A percentile compares a stretch with the other conserved stretches of the same genome.
Conservation (phyloP, 2,113 vertebrate genomes). For the Lonchura striata region DNA sequence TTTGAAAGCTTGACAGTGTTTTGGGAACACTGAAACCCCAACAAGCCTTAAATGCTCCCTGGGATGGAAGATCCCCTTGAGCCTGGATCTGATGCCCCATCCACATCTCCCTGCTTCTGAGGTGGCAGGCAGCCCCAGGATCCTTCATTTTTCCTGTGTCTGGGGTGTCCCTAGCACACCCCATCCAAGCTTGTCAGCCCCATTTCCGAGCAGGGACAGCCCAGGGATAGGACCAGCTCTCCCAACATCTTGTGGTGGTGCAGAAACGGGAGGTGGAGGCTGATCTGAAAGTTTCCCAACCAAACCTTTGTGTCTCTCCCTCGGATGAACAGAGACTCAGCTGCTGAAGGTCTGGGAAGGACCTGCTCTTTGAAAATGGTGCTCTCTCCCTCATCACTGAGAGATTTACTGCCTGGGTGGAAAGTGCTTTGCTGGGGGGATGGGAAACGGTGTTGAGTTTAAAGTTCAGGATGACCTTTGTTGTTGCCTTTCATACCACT, state of each 20-base stretch:
- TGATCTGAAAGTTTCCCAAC: not conserved
- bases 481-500: conserved; percentile 54
- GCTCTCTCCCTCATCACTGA: not conserved
- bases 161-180: not conserved
- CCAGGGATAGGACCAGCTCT: not conserved
- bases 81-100: rapidly evolving
- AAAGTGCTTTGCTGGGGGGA: conserved; percentile 33
- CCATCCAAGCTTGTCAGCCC: not conserved
- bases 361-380: not conserved
- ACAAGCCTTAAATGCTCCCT: not conserved
- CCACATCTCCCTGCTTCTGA: not conserved
- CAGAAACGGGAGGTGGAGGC: rapidly evolving
- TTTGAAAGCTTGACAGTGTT: not conserved
- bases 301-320: not conserved
- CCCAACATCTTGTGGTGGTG: rapidly evolving
- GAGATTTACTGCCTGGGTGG: conserved; percentile 45
- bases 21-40: not conserved
- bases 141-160: not conserved
- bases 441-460: conserved; percentile 41
- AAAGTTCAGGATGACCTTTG: conserved; percentile 66
- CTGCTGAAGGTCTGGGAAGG: not conserved
- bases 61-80: not conserved
- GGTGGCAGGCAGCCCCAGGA: not conserved
- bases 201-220: not conserved
- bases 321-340: not conserved